Conservation (phyloP, 2,888 invertebrate species). For the Zaprionus obscuricornis region DNA sequence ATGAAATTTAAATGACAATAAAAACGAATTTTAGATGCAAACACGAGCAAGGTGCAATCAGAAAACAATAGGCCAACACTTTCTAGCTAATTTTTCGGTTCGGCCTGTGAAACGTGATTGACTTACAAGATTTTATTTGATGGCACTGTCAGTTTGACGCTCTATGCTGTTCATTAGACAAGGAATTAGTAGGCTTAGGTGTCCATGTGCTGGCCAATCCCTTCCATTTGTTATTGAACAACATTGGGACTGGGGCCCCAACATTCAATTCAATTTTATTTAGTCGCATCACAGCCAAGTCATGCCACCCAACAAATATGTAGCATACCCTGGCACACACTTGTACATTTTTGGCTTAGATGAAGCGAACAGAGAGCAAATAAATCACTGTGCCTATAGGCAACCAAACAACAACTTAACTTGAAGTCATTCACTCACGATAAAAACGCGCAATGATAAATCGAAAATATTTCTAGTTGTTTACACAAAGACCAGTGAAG, state of each 20-base stretch:
- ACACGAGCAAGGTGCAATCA: too few relatives aligned
- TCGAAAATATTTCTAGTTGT: constrained; percentile 70
- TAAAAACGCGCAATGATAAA: constrained; percentile 68
- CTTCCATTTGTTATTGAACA: constrained; percentile 30
- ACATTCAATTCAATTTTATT: constrained; percentile 40
- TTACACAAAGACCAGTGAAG: constrained; percentile 57
- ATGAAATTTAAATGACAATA: too few relatives aligned
- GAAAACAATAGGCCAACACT: too few relatives aligned
- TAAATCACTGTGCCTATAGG: constrained; percentile 61
- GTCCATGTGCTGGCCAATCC: constrained; percentile 5
- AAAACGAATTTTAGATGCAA: too few relatives aligned
- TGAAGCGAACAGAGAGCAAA: constrained; percentile 38
- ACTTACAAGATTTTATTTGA: constrained; percentile 38
- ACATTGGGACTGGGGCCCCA: background rate
- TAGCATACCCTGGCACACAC: constrained; percentile 38
- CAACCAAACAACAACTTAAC: constrained; percentile 55
- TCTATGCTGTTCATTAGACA: constrained; percentile 31
- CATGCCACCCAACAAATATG: constrained; percentile 17
- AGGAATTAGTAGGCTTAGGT: constrained; percentile 31
- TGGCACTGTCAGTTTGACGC: constrained; percentile 11
- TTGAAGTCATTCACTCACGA: constrained; percentile 40
- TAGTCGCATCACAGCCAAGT: constrained; percentile 29
- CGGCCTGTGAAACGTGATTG: constrained; percentile 29
- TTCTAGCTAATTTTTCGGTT: background rate
- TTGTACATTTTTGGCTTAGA: constrained; percentile 4